Evolutionary conservation across 2,888 invertebrate genomes (phyloP).

Genomic region (Notodonta dromedarius): DNA sequence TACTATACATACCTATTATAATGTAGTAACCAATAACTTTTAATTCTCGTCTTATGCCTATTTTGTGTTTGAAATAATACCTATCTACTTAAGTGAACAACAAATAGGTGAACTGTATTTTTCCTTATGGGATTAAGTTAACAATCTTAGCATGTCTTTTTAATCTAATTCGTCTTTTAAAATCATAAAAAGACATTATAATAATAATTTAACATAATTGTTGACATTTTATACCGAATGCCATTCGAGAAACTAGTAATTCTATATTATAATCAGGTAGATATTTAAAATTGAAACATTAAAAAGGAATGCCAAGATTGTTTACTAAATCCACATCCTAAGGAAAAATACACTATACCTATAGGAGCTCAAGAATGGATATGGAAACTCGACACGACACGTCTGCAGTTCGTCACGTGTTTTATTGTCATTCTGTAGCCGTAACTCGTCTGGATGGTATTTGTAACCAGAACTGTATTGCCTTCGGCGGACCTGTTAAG

Average conservation of each 20-base stretch:
- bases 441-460: constrained; percentile 65
- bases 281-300: no score
- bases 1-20: no score
- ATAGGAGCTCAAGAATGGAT: constrained; percentile 41
- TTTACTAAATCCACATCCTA: neutral
- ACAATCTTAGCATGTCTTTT: no score
- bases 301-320: no score
- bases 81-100: neutral
- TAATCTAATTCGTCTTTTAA: no score
- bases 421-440: constrained; percentile 62
- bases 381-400: constrained; percentile 37
- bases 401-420: constrained; percentile 59
- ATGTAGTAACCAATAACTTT: neutral
- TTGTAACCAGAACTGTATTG: constrained; percentile 61
- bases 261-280: no score
- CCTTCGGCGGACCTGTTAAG: constrained; percentile 63
- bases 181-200: no score
- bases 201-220: neutral
- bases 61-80: neutral
- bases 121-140: no score
- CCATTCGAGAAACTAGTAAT: no score
- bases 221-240: no score
- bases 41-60: neutral
- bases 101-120: no score
- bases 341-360: constrained; percentile 10